Evolutionary conservation across 2,888 invertebrate species (phyloP), one percentile per base, ranked within the genome.

Genomic region (Ophion ventricosus): DNA sequence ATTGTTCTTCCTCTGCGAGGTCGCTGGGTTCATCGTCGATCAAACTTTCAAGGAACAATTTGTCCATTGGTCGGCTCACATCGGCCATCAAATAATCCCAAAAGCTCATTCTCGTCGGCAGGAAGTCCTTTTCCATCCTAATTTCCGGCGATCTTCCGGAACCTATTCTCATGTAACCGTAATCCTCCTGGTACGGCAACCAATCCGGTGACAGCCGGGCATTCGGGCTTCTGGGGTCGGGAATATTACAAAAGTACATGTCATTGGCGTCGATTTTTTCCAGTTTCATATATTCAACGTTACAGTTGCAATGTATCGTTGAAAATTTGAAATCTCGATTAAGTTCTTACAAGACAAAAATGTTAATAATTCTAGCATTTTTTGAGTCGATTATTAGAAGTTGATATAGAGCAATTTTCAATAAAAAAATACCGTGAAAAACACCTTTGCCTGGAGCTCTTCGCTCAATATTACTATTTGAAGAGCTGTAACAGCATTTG

Each of bases 151-250:
- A 82, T 70, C 54, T 86, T 10, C 86, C 89, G n/a, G 64, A 78
- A 57, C 91, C 92, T 67, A 92, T 86, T 84, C 79, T 88, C 89
- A 92, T 88, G 85, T 88, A 91, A n/a, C 84, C 79, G 59, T 88
- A 72, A 63, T 87, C 61, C 29, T 80, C 69, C 72, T 88, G 88
- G 82, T 90, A 93, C 43, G 89, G 88, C n/a, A 91, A 88, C 92
- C 92, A 92, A 40, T 79, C 79, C 25, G 87, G 61, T 4, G 84
- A 85, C 49, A 81, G 64, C 70, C 86, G 78, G 17, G 91, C 90
- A 40, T 84, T 87, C n/a, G 93, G 93, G 8, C 86, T 82, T 49
- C 92, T 92, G 85, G 73, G 20, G 23, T 23, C 74, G 64, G 63
- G 5, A 75, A 74, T 75, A 70, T 49, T 73, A 61, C 20, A 57